Evolutionary conservation across 2,888 invertebrate species (phyloP).

Genomic region (Pimpla rufipes): DNA sequence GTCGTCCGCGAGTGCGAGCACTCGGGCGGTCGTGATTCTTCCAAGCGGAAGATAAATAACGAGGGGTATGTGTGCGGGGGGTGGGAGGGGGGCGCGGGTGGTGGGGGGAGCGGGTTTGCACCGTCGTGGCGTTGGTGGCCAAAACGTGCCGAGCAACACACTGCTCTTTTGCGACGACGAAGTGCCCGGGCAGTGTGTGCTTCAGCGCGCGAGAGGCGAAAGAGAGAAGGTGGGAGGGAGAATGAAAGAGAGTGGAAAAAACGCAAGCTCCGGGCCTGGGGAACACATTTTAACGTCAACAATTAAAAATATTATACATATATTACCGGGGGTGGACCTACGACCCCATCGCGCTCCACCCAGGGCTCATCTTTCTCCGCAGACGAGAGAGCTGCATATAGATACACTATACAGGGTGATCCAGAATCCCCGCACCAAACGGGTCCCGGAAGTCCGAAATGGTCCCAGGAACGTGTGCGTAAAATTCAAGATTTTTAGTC

Average conservation of each 20-base stretch:
- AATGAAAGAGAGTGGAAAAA: slow-evolving; percentile 52
- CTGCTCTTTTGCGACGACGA: slow-evolving; percentile 62
- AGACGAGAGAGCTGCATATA: slow-evolving; percentile 49
- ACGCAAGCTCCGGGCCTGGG: slow-evolving; percentile 73
- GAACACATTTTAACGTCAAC: slow-evolving; percentile 85
- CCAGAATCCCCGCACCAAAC: no score
- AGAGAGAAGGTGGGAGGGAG: slow-evolving; percentile 34
- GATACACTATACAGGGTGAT: no score
- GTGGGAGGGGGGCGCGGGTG: background rate
- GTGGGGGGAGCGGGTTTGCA: slow-evolving; percentile 39
- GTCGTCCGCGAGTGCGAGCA: slow-evolving; percentile 43
- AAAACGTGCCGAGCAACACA: slow-evolving; percentile 59
- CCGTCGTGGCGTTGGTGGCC: slow-evolving; percentile 57
- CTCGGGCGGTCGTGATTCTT: slow-evolving; percentile 79
- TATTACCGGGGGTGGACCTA: slow-evolving; percentile 75
- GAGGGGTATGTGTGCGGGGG: slow-evolving; percentile 71
- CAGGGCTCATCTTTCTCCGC: slow-evolving; percentile 80
- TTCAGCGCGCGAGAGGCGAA: slow-evolving; percentile 51
- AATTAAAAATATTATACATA: slow-evolving; percentile 86
- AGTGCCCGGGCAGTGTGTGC: slow-evolving; percentile 52
- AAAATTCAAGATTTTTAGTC: no score
- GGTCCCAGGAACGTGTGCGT: no score
- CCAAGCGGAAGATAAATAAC: slow-evolving; percentile 84
- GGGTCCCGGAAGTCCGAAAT: no score
- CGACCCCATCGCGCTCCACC: slow-evolving; percentile 65